Percentiles rank a stretch among this genome's conserved stretches.
phyloP scores from a whole-genome alignment of 2,113 vertebrate species.

The Ammodytes marinus region DNA sequence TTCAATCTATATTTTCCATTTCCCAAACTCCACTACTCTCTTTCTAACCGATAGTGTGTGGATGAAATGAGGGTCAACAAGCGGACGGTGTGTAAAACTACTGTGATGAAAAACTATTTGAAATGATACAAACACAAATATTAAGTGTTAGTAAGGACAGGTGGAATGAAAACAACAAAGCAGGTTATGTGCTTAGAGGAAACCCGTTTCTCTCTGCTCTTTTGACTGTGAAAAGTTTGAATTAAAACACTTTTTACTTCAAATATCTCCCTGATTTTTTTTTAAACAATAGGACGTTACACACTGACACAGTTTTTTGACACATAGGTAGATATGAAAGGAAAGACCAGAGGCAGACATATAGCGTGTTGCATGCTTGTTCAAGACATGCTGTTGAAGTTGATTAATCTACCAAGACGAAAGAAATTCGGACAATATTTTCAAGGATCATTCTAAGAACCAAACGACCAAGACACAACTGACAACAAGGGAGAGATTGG shows the following conservation, averaged over 20 bases:
- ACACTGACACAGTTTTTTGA: constrained; percentile 2
- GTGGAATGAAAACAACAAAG: constrained; percentile 27
- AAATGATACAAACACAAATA: constrained; percentile 28
- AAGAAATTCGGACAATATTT: constrained; percentile 48
- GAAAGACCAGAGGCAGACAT: constrained; percentile 33
- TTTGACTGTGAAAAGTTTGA: constrained; percentile 46
- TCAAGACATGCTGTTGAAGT: constrained; percentile 59
- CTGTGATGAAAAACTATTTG: constrained; percentile 10
- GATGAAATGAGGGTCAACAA: constrained; percentile 50
- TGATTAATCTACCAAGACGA: constrained; percentile 49
- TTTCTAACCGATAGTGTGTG: constrained; percentile 27
- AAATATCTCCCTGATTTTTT: constrained; percentile 8
- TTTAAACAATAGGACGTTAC: not conserved
- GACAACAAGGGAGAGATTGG: constrained; percentile 59
- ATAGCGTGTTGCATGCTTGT: constrained; percentile 62
- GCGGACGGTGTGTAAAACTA: no score
- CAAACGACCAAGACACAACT: constrained; percentile 41
- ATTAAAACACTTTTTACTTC: constrained; percentile 19
- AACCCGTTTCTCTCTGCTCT: constrained; percentile 71
- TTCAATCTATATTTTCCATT: not conserved
- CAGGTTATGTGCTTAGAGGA: constrained; percentile 13
- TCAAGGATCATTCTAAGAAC: constrained; percentile 56
- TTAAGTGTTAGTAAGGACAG: constrained; percentile 43
- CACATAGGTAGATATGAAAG: constrained; percentile 32
- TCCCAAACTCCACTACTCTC: constrained; percentile 30